phyloP scores from a whole-genome alignment of 2,797 vertebrate species.

The Sebastes kiyomatsui region DNA sequence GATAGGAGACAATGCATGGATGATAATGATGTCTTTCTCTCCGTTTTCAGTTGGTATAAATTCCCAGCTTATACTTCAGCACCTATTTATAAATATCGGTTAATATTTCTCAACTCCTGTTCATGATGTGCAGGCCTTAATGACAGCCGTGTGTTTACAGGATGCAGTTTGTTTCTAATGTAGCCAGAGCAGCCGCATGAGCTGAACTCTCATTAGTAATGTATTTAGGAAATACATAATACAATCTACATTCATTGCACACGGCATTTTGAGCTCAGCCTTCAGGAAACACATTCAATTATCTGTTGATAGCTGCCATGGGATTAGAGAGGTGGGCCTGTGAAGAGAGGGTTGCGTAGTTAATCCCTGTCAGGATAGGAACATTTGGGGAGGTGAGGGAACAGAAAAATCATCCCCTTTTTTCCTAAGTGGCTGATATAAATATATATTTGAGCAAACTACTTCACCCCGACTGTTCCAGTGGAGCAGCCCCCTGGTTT shows the following conservation, averaged over 20 bases:
- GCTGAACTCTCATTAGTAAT: slow-evolving; percentile 20
- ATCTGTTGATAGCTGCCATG: slow-evolving; percentile 7
- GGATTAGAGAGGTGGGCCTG: slow-evolving; percentile 8
- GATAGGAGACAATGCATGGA: not conserved
- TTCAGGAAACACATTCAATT: slow-evolving; percentile 37
- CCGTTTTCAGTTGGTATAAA: not conserved
- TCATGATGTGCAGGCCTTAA: not conserved
- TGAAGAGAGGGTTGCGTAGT: not conserved
- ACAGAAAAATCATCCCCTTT: not conserved
- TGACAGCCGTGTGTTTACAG: not conserved
- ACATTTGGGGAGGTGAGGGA: not conserved
- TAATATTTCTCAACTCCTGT: not conserved
- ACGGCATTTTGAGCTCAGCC: slow-evolving; percentile 26
- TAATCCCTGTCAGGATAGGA: not conserved
- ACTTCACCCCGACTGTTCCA: not conserved
- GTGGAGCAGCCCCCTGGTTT: not conserved
- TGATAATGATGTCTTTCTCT: not conserved
- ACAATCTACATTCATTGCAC: slow-evolving; percentile 18
- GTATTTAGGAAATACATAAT: slow-evolving; percentile 35
- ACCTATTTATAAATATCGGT: not conserved
- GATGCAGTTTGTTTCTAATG: slow-evolving; percentile 24
- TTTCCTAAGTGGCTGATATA: not conserved
- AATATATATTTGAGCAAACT: not conserved
- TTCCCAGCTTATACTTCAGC: not conserved
- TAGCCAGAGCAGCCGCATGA: slow-evolving; percentile 8